phyloP scores from a whole-genome alignment of 2,888 invertebrate species.

The Caenorhabditis uteleia region DNA sequence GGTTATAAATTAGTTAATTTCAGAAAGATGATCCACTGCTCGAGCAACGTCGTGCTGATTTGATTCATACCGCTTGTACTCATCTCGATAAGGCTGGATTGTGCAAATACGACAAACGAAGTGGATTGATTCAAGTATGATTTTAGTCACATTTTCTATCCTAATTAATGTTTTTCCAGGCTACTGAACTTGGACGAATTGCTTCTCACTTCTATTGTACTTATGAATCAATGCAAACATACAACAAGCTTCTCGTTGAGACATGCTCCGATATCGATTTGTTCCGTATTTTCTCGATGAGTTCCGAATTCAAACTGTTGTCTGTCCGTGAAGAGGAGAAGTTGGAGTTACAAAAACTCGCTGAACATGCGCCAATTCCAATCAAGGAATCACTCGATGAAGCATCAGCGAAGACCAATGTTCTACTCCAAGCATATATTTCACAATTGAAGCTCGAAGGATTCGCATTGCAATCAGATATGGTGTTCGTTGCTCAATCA shows the following conservation, averaged over 20 bases:
- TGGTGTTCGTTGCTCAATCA: conserved; percentile 98
- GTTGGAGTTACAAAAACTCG: conserved; percentile 90
- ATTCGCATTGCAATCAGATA: conserved; percentile 97
- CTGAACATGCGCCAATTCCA: conserved; percentile 94
- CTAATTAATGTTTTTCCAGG: conserved; percentile 73
- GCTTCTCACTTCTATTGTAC: conserved; percentile 98
- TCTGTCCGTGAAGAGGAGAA: conserved; percentile 82
- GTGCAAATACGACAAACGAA: conserved; percentile 91
- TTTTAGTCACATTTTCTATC: not conserved
- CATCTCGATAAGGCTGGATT: conserved; percentile 91
- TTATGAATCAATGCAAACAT: conserved; percentile 92
- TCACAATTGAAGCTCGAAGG: conserved; percentile 97
- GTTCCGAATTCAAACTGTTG: conserved; percentile 84
- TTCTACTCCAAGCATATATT: conserved; percentile 82
- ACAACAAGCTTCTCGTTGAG: conserved; percentile 93
- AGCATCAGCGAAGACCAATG: conserved; percentile 83
- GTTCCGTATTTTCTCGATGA: conserved; percentile 95
- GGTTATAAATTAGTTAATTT: conserved; percentile 13
- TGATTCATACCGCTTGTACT: conserved; percentile 91
- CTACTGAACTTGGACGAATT: conserved; percentile 93
- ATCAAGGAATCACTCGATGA: conserved; percentile 99
- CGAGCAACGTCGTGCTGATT: conserved; percentile 88
- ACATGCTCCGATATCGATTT: conserved; percentile 96
- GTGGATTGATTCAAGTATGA: conserved; percentile 80
- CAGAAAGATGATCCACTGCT: conserved; percentile 82